Conservation (phyloP, 1,140 invertebrate species). For the Plutomurus gul region DNA sequence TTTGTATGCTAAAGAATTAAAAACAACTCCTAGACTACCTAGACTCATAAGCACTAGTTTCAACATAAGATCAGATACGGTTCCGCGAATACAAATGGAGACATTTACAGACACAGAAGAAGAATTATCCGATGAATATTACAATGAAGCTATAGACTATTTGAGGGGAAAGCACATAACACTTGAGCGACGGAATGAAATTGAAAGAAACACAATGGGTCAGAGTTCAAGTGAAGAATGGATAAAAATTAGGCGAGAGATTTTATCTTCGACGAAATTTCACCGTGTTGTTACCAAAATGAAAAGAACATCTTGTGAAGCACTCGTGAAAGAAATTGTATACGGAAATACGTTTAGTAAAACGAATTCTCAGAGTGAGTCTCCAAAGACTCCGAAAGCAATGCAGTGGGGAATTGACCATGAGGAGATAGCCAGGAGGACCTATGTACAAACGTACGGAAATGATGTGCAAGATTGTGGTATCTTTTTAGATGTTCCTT, state of each 20-base stretch:
- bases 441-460: not conserved
- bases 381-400: not conserved
- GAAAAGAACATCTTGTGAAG: not conserved
- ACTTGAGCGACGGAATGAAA: not conserved
- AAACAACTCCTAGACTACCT: too few species aligned
- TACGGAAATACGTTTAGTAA: not conserved
- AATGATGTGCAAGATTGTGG: conserved; percentile 16
- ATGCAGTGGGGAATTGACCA: conserved; percentile 28
- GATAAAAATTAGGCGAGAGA: not conserved
- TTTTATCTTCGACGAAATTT: not conserved
- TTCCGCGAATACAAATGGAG: too few species aligned
- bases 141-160: not conserved
- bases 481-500: conserved; percentile 15
- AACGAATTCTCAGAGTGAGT: not conserved
- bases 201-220: not conserved
- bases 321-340: not conserved
- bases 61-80: too few species aligned
- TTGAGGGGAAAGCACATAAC: not conserved
- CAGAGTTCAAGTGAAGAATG: not conserved
- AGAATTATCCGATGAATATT: not conserved
- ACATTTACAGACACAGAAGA: not conserved
- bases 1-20: too few species aligned
- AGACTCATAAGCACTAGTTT: too few species aligned
- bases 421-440: not conserved
- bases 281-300: not conserved